These are phyloP conservation scores for Chascanopsetta lugubris DNA, from an alignment of 2,113 vertebrate genomes.

Conservation along the genomic window DNA sequence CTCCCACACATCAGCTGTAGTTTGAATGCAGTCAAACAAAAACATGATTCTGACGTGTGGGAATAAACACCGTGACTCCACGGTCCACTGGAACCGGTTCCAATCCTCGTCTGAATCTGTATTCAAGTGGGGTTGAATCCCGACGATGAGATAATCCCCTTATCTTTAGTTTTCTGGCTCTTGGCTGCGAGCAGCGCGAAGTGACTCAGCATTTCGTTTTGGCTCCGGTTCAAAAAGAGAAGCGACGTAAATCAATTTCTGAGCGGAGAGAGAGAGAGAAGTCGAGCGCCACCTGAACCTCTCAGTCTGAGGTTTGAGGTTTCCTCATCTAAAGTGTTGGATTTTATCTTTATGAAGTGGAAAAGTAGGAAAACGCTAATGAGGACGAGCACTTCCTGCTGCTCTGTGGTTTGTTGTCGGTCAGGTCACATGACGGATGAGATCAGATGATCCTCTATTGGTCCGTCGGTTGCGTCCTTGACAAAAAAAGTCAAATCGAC, in stretches of 20 bases:
- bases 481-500: too few relatives aligned
- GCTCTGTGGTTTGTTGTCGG: too few relatives aligned
- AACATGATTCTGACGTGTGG: constrained; percentile 16
- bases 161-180: constrained; percentile 28
- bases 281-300: too few relatives aligned
- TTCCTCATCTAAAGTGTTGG: too few relatives aligned
- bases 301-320: too few relatives aligned
- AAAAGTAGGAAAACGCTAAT: too few relatives aligned
- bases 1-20: too few relatives aligned
- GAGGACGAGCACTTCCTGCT: too few relatives aligned
- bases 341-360: too few relatives aligned
- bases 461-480: too few relatives aligned
- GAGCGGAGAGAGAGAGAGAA: constrained; percentile 37
- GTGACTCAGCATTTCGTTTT: constrained; percentile 76
- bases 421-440: too few relatives aligned
- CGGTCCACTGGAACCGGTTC: constrained; percentile 4
- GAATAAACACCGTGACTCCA: not conserved
- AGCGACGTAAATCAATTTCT: constrained; percentile 61
- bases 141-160: constrained; percentile 51
- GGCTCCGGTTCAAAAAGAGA: constrained; percentile 68
- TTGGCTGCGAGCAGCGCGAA: constrained; percentile 43
- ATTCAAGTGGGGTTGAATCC: constrained; percentile 23
- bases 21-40: constrained; percentile 8
- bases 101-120: constrained; percentile 6
- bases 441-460: too few relatives aligned